Base-by-base conservation (phyloP, 2,888 invertebrate species). In the Hirtodrosophila trivittata region DNA sequence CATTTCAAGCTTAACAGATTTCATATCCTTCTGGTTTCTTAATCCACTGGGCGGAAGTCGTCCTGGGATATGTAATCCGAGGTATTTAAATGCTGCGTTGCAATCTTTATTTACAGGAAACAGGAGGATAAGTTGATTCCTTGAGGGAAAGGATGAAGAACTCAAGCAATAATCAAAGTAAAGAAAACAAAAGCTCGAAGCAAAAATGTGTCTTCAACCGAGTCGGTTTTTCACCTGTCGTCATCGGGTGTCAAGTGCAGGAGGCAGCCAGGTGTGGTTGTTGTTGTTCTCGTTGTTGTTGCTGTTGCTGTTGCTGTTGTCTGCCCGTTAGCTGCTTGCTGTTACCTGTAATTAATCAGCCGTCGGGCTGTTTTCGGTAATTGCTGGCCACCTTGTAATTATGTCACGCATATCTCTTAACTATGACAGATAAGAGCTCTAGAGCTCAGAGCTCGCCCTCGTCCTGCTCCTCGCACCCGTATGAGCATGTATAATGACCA, bases 261-360 rank as follows among this genome's bases (percentile, higher is more conserved):
- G 7, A 63, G n/a, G n/a, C n/a, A n/a, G n/a, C n/a, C n/a, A n/a
- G n/a, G n/a, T n/a, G n/a, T n/a, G n/a, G n/a, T n/a, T n/a, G 64
- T 13, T 62, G 12, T 35, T 38, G 2, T 49, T 6, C 25, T 25
- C 25, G 25, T n/a, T n/a, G 64, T 13, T 62, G n/a, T 37, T 39
- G 3, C 39, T n/a, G 9, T 28, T n/a, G 28, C 9, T 28, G 9
- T 28, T 28, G n/a, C 9, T 28, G 9, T 8, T 37, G 16, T 25
- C 16, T 43, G 16, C 21, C 41, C 43, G 28, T 38, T 46, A 25
- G 14, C 72, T 39, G 50, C 13, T 57, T 46, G 42, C 57, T 68
- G 74, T 68, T 70, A 63, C 62, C 68, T 70, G 68, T 73, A 73
- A 70, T 70, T 70, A 70, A 70, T 70, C 70, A 70, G 63, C 52